phyloP scores from a whole-genome alignment of 2,888 invertebrate species.

The Cheilosia pagana region DNA sequence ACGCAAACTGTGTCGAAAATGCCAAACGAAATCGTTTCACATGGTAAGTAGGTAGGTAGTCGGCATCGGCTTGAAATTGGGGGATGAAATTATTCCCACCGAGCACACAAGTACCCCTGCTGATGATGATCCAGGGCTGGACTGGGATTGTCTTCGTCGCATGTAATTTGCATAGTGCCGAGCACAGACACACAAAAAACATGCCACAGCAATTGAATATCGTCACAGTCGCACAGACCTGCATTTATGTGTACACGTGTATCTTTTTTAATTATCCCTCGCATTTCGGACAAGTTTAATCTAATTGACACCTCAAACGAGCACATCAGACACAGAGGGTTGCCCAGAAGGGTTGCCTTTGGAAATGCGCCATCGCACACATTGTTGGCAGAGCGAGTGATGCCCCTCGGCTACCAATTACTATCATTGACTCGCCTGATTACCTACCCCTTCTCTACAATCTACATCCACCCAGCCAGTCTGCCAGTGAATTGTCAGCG shows the following conservation, averaged over 20 bases:
- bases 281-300: constrained; percentile 50
- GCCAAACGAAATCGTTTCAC: constrained; percentile 31
- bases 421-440: constrained; percentile 33
- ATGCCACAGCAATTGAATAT: constrained; percentile 51
- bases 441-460: background rate
- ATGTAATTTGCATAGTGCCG: constrained; percentile 30
- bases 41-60: constrained; percentile 2
- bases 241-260: constrained; percentile 46
- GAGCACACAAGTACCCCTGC: constrained; percentile 19
- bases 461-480: background rate
- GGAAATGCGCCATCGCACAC: background rate
- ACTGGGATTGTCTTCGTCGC: constrained; percentile 25
- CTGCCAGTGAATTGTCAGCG: constrained; percentile 27
- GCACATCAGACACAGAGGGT: background rate
- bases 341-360: background rate
- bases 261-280: constrained; percentile 60
- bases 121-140: constrained; percentile 39
- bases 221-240: constrained; percentile 22
- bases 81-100: constrained; percentile 50
- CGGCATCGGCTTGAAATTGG: constrained; percentile 27
- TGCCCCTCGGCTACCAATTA: constrained; percentile 31
- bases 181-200: constrained; percentile 8
- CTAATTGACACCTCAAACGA: constrained; percentile 69
- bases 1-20: constrained; percentile 35
- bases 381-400: constrained; percentile 4